Evolutionary conservation across 1,140 invertebrate species (phyloP).

Genomic region (Potamilus streckersoni): DNA sequence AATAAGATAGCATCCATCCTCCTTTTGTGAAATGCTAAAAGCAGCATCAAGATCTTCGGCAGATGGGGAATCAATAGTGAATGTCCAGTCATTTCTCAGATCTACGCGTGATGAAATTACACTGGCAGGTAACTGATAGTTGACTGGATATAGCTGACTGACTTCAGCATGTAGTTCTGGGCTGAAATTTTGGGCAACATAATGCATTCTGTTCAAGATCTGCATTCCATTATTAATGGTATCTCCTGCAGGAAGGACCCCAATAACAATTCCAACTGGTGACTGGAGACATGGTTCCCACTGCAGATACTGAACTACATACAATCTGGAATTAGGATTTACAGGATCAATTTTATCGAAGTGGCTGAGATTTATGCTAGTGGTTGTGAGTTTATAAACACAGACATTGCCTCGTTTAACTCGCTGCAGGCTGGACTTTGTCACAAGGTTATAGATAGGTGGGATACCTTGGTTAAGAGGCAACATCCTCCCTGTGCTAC

Average conservation of each 20-base stretch:
- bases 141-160: constrained; percentile 19
- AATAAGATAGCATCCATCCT: constrained; percentile 50
- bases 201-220: constrained; percentile 52
- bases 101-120: constrained; percentile 73
- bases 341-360: constrained; percentile 45
- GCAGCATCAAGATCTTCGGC: constrained; percentile 99
- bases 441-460: constrained; percentile 49
- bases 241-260: constrained; percentile 41
- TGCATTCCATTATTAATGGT: constrained; percentile 42
- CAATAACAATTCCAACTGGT: constrained; percentile 58
- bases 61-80: constrained; percentile 95
- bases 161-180: constrained; percentile 31
- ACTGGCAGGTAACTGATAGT: constrained; percentile 34
- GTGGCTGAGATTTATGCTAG: constrained; percentile 42
- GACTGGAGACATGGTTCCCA: constrained; percentile 49
- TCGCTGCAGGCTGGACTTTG: constrained; percentile 28
- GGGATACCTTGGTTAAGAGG: constrained; percentile 56
- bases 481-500: constrained; percentile 55
- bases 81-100: constrained; percentile 75
- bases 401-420: constrained; percentile 42
- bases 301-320: constrained; percentile 59
- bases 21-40: constrained; percentile 75
- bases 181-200: constrained; percentile 38
- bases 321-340: constrained; percentile 43
- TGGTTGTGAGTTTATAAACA: constrained; percentile 52